These are phyloP conservation scores for Lethrus apterus DNA, from an alignment of 1,140 invertebrate species.

Conservation along the genomic window DNA sequence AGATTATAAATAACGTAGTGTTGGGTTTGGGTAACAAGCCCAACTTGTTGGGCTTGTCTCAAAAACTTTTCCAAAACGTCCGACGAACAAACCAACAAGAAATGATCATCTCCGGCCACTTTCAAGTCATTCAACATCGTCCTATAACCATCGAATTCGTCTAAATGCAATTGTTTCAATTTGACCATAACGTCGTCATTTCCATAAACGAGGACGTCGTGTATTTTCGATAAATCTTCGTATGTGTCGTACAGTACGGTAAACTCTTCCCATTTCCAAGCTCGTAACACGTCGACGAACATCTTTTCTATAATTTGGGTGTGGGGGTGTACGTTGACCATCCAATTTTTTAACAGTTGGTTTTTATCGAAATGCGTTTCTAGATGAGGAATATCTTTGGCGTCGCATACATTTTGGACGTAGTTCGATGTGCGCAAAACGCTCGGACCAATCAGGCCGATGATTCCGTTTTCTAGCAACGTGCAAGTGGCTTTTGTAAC, in stretches of 20 bases:
- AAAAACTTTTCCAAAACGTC: conserved; percentile 60
- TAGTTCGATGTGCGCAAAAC: conserved; percentile 56
- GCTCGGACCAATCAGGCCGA: conserved; percentile 76
- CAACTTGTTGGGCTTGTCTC: conserved; percentile 71
- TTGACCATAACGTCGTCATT: conserved; percentile 48
- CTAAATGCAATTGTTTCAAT: conserved; percentile 49
- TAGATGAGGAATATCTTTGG: conserved; percentile 81
- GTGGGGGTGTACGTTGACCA: conserved; percentile 77
- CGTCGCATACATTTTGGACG: conserved; percentile 81
- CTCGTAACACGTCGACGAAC: conserved; percentile 56
- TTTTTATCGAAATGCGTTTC: conserved; percentile 61
- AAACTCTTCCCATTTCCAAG: conserved; percentile 73
- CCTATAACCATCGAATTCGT: conserved; percentile 49
- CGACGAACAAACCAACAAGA: conserved; percentile 69
- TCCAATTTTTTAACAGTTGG: conserved; percentile 53
- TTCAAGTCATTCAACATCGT: conserved; percentile 49
- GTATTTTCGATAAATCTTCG: conserved; percentile 68
- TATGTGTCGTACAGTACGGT: conserved; percentile 79
- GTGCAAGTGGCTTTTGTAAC: conserved; percentile 41
- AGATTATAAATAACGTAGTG: conserved; percentile 71
- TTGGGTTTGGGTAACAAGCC: conserved; percentile 68
- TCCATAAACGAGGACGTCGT: conserved; percentile 63
- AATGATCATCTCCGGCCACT: conserved; percentile 57
- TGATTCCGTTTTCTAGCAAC: conserved; percentile 51
- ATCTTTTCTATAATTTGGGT: conserved; percentile 61